Conservation (phyloP, 2,113 vertebrate genomes). For the Charadrius vociferus region DNA sequence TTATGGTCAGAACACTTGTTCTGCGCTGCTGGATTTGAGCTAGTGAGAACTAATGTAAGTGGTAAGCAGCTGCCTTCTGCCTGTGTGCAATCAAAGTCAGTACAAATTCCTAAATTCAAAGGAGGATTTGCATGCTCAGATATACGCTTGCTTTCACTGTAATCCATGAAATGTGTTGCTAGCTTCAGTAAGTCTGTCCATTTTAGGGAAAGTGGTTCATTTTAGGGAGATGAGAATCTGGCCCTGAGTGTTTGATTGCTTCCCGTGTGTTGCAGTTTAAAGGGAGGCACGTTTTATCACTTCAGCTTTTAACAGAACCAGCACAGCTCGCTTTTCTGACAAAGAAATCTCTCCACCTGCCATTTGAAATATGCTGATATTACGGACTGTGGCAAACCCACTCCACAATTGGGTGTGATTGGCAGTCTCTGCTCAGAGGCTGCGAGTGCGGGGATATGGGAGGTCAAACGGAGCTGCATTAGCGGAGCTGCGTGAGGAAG, state of each 20-base stretch:
- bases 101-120: background rate
- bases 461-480: background rate
- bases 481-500: rapidly evolving
- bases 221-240: background rate
- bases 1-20: background rate
- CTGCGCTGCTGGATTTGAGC: background rate
- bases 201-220: background rate
- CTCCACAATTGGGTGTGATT: background rate
- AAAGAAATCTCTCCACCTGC: background rate
- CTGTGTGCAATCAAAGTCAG: background rate
- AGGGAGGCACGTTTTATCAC: background rate
- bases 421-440: rapidly evolving
- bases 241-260: background rate
- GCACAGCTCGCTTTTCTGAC: background rate
- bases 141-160: background rate
- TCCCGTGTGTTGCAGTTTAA: background rate
- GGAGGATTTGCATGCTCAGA: background rate
- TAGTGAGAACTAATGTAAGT: background rate
- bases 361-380: background rate
- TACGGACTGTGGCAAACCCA: background rate
- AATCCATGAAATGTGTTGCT: background rate
- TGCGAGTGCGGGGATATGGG: rapidly evolving
- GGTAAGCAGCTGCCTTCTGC: background rate
- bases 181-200: background rate
- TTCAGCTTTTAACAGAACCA: background rate